Conservation (phyloP, 2,113 vertebrate species). For the Panthera uncia region DNA sequence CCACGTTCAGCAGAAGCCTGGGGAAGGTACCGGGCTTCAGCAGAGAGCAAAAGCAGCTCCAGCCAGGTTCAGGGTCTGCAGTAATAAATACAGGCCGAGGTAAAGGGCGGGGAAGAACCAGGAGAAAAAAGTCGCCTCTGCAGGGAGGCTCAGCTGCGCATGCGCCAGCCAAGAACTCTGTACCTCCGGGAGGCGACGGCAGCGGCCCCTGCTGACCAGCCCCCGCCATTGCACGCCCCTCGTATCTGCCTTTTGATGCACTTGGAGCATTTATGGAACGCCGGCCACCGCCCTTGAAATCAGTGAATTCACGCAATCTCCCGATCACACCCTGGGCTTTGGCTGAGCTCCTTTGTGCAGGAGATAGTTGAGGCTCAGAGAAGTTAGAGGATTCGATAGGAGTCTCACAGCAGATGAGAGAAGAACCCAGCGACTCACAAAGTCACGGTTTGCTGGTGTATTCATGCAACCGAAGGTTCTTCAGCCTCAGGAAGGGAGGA, state of each 20-base stretch:
- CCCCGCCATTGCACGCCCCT: neutral
- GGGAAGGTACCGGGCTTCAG: neutral
- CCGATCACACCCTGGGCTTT: neutral
- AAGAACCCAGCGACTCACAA: neutral
- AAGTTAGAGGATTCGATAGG: neutral
- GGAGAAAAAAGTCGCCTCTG: neutral
- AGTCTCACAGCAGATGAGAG: neutral
- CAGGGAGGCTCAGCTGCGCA: slow-evolving; percentile 70
- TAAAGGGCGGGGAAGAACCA: neutral
- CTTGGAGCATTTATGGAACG: neutral
- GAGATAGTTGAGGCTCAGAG: neutral
- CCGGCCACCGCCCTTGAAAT: neutral
- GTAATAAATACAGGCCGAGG: neutral
- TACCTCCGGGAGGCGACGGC: accelerated
- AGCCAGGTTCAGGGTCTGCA: neutral
- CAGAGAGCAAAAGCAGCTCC: neutral
- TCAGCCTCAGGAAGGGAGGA: neutral
- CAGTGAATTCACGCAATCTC: neutral
- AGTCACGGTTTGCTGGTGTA: neutral
- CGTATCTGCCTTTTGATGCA: neutral
- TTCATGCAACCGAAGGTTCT: neutral
- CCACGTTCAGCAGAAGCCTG: neutral
- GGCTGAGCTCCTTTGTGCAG: neutral
- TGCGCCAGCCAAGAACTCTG: neutral
- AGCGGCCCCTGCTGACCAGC: slow-evolving; percentile 58